Evolutionary conservation across 2,797 vertebrate species (phyloP).

Genomic region (Ibycter americanus): DNA sequence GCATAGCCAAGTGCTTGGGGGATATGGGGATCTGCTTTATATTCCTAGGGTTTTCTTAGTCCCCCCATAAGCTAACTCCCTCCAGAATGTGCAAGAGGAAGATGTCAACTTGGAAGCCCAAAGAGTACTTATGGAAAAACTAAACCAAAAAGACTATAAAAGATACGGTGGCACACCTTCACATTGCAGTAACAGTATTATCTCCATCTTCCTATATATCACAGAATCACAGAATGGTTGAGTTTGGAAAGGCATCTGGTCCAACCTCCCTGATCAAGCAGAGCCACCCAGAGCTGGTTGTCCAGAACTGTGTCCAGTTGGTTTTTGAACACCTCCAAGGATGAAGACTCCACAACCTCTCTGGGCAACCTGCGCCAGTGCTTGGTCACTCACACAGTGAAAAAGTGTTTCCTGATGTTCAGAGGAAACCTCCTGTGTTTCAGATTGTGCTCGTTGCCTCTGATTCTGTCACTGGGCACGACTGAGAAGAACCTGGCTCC

Average conservation of each 20-base stretch:
- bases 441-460: accelerated
- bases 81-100: neutral
- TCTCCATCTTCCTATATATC: neutral
- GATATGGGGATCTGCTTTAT: neutral
- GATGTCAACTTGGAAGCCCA: neutral
- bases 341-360: neutral
- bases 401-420: neutral
- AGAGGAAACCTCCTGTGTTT: neutral
- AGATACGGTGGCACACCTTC: neutral
- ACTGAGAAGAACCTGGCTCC: neutral
- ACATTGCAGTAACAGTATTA: neutral
- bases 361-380: neutral
- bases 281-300: neutral
- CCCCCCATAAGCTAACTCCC: neutral
- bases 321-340: neutral
- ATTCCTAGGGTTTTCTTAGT: neutral
- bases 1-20: neutral
- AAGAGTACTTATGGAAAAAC: neutral
- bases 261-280: neutral
- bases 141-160: neutral
- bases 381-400: neutral
- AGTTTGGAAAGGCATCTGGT: neutral
- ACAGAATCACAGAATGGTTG: neutral
- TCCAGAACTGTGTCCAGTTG: neutral
- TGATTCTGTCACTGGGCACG: neutral